A percentile compares a stretch with the other conserved stretches of the same genome.
These are phyloP conservation scores for Apeltes quadracus DNA, from an alignment of 2,113 vertebrate species.

Conservation along the genomic window DNA sequence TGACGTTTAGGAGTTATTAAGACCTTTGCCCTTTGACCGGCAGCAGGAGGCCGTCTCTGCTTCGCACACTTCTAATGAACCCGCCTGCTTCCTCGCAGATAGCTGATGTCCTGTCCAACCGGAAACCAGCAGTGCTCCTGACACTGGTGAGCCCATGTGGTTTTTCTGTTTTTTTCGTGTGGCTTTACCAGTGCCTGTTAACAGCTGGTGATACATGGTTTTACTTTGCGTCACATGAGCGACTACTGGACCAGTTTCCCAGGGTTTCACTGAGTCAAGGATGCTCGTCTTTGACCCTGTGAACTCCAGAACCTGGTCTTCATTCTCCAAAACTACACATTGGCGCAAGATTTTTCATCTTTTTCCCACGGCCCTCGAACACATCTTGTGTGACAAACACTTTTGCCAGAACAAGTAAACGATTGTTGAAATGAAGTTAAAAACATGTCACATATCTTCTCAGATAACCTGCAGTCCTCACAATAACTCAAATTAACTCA, in stretches of 20 bases:
- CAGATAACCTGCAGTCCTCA: neutral
- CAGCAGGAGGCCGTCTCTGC: conserved; percentile 9
- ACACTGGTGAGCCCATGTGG: conserved; percentile 83
- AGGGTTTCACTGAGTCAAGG: neutral
- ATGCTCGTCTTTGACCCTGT: neutral
- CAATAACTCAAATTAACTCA: neutral
- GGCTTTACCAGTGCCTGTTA: neutral
- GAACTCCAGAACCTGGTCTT: too few species aligned
- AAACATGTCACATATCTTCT: neutral
- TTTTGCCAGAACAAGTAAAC: neutral
- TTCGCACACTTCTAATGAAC: conserved; percentile 15
- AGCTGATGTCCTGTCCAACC: conserved; percentile 75
- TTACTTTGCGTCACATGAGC: neutral
- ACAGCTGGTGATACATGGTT: neutral
- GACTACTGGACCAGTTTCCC: neutral
- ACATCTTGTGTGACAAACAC: neutral
- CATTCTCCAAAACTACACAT: neutral
- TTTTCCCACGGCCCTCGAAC: neutral
- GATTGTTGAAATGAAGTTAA: neutral
- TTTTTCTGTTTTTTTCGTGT: too few species aligned
- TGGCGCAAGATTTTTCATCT: neutral
- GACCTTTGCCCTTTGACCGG: conserved; percentile 51
- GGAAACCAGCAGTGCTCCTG: conserved; percentile 83
- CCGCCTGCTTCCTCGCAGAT: conserved; percentile 79
- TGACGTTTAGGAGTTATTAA: conserved; percentile 59